Evolutionary conservation across 2,797 vertebrate genomes (phyloP), one percentile per base, ranked within the genome.

Genomic region (Peromyscus eremicus): DNA sequence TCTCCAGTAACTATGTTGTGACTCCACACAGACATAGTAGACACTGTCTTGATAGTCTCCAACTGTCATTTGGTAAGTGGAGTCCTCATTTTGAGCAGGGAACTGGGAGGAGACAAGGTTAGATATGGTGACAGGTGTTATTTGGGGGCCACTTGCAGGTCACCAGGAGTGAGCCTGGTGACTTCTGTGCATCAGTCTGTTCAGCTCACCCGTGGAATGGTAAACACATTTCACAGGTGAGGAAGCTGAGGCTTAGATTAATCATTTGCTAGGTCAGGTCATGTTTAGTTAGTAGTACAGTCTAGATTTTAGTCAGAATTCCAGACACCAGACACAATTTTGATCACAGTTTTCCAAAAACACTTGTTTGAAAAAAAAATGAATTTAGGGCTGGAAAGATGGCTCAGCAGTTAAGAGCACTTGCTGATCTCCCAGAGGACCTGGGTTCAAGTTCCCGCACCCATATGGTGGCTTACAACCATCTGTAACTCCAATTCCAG

Each of bases 291-390:
- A 64, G 32, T 43, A 29, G 19, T 75, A 86, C 60, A 92, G 76
- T 79, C 11, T 60, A 87, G 43, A 62, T 49, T 11, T 92, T 40
- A 93, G 70, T 94, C 34, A 84, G 80, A 94, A 32, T 64, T 79
- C 75, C 34, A 89, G n/a, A 87, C 60, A 52, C 57, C 12, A 34
- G 68, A 96, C 37, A 89, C 3, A 4, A 6, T 46, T 92, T 91
- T 40, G 66, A 46, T 29, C 75, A 49, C 19, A 37, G 32, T 86
- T 88, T 94, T 90, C 62, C 29, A 92, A 88, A 91, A 92, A 40
- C n/a, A 83, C 62, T 83, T 52, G 46, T 68, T 94, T 70, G 34
- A 32, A 68, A 71, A 34, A n/a, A 71, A 81, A 77, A 11, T 16
- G 34, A 86, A 37, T 55, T 21, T 55, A 86, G 62, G 43, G 46